Percentiles rank a stretch among this genome's conserved stretches.
phyloP scores from a whole-genome alignment of 2,113 vertebrate species.

The Neogobius melanostomus region DNA sequence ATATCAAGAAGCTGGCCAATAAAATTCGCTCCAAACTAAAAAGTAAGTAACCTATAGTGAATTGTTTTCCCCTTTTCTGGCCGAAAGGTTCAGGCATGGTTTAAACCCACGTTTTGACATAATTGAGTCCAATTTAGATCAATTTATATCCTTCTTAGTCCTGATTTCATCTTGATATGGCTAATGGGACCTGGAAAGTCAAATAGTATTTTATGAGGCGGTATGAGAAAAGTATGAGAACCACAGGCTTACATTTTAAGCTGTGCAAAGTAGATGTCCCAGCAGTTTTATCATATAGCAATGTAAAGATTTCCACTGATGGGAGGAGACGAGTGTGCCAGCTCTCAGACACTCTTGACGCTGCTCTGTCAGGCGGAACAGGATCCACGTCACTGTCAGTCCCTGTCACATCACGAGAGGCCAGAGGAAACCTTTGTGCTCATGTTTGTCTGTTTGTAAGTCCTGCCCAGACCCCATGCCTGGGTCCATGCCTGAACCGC shows the following conservation, averaged over 20 bases:
- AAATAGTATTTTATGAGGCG: too few species aligned
- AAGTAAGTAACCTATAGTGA: slow-evolving; percentile 79
- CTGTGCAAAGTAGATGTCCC: too few species aligned
- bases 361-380: slow-evolving; percentile 22
- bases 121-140: too few species aligned
- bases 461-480: background rate
- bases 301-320: too few species aligned
- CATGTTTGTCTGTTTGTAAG: background rate
- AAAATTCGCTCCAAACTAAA: slow-evolving; percentile 97
- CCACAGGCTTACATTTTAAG: too few species aligned
- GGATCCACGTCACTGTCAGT: slow-evolving; percentile 27
- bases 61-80: background rate
- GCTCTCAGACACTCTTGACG: slow-evolving; percentile 2
- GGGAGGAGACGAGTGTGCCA: background rate
- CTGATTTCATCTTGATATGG: too few species aligned
- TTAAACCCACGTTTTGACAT: too few species aligned
- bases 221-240: too few species aligned
- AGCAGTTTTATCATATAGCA: too few species aligned
- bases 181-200: too few species aligned
- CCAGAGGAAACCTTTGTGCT: slow-evolving; percentile 18
- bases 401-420: slow-evolving; percentile 23
- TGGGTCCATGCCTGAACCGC: background rate
- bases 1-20: slow-evolving; percentile 97
- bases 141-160: too few species aligned
- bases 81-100: too few species aligned